A percentile compares a stretch with the other conserved stretches of the same genome.
Evolutionary conservation across 2,797 vertebrate genomes (phyloP).

Genomic region (Syngnathus rostellatus): DNA sequence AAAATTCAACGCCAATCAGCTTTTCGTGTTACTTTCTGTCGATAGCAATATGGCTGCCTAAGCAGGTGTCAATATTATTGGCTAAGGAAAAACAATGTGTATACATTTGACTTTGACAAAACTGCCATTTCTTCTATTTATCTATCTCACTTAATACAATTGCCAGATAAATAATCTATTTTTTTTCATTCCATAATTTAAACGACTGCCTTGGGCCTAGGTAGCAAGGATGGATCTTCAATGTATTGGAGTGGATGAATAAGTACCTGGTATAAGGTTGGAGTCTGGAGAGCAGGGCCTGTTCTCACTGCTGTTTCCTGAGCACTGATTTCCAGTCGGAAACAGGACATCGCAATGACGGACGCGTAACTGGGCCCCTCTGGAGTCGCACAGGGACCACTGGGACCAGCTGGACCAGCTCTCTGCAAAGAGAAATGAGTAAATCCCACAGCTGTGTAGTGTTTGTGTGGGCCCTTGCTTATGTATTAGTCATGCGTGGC

Average conservation of each 20-base stretch:
- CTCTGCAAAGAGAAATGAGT: constrained; percentile 66
- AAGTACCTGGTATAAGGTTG: constrained; percentile 89
- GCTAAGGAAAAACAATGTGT: neutral
- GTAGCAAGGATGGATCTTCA: neutral
- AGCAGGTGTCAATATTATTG: constrained; percentile 44
- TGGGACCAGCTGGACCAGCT: constrained; percentile 93
- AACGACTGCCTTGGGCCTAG: neutral
- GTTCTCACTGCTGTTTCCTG: constrained; percentile 82
- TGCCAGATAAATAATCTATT: neutral
- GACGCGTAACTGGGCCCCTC: constrained; percentile 73
- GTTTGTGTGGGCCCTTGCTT: constrained; percentile 15
- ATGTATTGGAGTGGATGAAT: neutral
- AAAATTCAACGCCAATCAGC: constrained; percentile 52
- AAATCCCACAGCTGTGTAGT: constrained; percentile 20
- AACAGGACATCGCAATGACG: constrained; percentile 86
- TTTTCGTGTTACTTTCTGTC: constrained; percentile 54
- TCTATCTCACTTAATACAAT: neutral
- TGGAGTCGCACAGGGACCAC: constrained; percentile 82
- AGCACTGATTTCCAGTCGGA: constrained; percentile 86
- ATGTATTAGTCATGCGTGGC: constrained; percentile 39
- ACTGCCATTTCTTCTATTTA: neutral
- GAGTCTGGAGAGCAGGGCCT: constrained; percentile 76
- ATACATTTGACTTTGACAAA: neutral
- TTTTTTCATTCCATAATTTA: neutral
- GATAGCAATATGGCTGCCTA: constrained; percentile 46